These are phyloP conservation scores for Temnothorax unifasciatus DNA, from an alignment of 2,888 invertebrate species.

Conservation along the genomic window DNA sequence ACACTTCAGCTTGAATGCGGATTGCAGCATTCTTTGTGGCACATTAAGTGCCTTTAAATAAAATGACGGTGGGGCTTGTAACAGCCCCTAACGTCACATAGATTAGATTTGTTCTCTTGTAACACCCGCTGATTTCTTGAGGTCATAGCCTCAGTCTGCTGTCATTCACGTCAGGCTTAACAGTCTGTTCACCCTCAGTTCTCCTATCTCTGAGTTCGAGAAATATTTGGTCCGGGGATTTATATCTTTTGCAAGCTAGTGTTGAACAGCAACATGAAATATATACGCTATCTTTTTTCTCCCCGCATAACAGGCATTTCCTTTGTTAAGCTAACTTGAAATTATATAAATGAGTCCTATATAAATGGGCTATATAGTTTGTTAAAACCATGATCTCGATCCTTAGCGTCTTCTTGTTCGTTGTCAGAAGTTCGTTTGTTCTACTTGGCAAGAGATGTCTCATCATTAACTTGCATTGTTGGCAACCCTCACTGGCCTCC, in stretches of 20 bases:
- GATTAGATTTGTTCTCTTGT: neutral
- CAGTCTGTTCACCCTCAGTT: neutral
- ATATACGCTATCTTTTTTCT: neutral
- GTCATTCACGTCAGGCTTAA: neutral
- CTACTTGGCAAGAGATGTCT: neutral
- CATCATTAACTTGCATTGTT: neutral
- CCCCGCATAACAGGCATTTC: neutral
- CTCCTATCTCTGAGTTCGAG: neutral
- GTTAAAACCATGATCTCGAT: neutral
- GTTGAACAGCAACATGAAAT: neutral
- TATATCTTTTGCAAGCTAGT: neutral
- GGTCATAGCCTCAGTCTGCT: neutral
- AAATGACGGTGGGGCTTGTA: neutral
- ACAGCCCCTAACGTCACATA: neutral
- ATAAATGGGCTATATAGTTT: neutral
- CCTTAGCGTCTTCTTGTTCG: neutral
- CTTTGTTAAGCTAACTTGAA: neutral
- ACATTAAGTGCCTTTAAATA: neutral
- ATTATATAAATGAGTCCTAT: neutral
- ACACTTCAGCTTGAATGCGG: neutral
- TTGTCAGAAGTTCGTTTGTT: neutral
- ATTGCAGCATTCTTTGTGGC: slow-evolving; percentile 14
- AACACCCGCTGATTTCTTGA: neutral
- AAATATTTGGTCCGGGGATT: neutral
- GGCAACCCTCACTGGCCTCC: neutral